Evolutionary conservation across 2,797 vertebrate genomes (phyloP).

Genomic region (Xiphorhynchus erythropygius): DNA sequence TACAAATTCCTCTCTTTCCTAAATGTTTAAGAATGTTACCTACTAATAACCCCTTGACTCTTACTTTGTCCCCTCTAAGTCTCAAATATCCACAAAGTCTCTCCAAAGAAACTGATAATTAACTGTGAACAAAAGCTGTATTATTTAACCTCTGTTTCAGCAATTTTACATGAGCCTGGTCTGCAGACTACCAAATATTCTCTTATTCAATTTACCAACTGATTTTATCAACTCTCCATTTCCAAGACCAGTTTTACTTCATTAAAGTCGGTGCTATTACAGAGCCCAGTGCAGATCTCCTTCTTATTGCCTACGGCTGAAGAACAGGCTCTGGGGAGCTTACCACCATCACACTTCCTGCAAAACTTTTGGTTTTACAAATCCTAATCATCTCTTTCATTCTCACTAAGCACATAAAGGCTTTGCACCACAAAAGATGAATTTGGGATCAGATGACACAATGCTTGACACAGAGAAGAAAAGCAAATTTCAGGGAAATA

Average conservation of each 20-base stretch:
- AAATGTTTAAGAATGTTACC: neutral
- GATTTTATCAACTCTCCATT: neutral
- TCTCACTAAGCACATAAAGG: neutral
- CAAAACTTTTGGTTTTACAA: neutral
- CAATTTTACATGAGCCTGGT: neutral
- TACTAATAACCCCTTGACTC: neutral
- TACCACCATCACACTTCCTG: neutral
- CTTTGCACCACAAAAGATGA: neutral
- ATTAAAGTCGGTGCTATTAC: neutral
- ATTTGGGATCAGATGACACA: neutral
- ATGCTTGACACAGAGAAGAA: neutral
- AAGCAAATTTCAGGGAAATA: neutral
- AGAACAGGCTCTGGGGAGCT: neutral
- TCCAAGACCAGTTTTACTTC: neutral
- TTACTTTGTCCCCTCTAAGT: neutral
- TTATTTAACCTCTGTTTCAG: neutral
- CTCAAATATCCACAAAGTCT: neutral
- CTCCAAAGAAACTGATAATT: neutral
- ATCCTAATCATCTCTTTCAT: neutral
- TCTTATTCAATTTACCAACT: neutral
- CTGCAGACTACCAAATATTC: neutral
- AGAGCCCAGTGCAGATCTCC: neutral
- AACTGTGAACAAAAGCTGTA: neutral
- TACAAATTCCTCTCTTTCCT: neutral
- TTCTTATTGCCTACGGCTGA: neutral